phyloP scores from a whole-genome alignment of 2,888 invertebrate genomes.

The Ormyrus rosae region DNA sequence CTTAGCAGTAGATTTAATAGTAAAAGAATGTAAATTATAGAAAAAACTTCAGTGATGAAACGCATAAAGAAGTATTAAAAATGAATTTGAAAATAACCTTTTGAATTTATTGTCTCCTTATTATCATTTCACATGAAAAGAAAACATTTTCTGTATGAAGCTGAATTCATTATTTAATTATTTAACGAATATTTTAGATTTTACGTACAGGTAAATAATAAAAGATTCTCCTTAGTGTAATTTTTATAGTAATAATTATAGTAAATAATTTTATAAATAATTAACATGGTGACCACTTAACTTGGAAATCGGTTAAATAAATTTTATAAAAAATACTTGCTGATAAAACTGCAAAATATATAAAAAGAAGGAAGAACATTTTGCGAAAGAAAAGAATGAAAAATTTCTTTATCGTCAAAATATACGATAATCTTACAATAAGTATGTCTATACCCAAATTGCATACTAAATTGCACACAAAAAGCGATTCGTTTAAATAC shows the following conservation, averaged over 20 bases:
- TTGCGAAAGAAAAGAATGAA: too few relatives aligned
- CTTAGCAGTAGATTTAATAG: constrained; percentile 40
- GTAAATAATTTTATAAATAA: constrained; percentile 27
- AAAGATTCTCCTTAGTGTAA: constrained; percentile 22
- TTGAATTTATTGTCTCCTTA: constrained; percentile 50
- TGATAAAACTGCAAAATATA: too few relatives aligned
- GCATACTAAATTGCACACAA: too few relatives aligned
- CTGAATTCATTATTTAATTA: constrained; percentile 14
- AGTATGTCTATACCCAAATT: too few relatives aligned
- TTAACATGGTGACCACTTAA: constrained; percentile 49
- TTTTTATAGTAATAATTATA: constrained; percentile 16
- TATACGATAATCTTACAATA: too few relatives aligned
- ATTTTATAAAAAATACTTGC: too few relatives aligned
- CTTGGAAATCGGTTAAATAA: constrained; percentile 25
- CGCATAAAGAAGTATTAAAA: constrained; percentile 43
- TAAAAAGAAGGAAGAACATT: too few relatives aligned
- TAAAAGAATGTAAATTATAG: constrained; percentile 47
- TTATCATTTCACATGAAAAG: constrained; percentile 9
- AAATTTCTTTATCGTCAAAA: too few relatives aligned
- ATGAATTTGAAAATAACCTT: constrained; percentile 25
- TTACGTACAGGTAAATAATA: constrained; percentile 44
- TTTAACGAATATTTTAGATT: constrained; percentile 36
- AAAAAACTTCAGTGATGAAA: constrained; percentile 43
- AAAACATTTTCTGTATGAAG: constrained; percentile 13
- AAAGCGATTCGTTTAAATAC: too few relatives aligned